Conservation (phyloP, 2,113 vertebrate species). For the Silurus meridionalis region DNA sequence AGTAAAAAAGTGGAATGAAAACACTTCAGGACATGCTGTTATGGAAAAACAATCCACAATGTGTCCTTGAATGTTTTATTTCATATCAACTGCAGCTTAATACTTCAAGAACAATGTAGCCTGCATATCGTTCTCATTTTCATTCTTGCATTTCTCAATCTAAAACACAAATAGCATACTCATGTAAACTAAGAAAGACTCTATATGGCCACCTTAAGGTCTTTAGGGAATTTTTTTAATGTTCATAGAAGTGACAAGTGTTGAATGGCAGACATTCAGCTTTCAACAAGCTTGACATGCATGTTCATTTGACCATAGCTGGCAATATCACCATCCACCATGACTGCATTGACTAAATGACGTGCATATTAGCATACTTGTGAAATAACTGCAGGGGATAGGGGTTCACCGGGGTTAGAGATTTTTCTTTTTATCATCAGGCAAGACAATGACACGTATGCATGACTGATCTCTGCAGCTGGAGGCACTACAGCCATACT, state of each 20-base stretch:
- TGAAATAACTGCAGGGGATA: constrained; percentile 20
- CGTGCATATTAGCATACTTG: constrained; percentile 35
- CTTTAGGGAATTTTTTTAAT: neutral
- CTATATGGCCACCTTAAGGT: neutral
- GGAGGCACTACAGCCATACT: constrained; percentile 35
- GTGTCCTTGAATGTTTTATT: neutral
- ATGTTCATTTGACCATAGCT: constrained; percentile 4
- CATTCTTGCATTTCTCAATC: no score
- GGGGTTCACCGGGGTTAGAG: neutral
- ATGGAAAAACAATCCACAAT: neutral
- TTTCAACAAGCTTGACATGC: constrained; percentile 34
- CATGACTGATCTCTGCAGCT: constrained; percentile 51
- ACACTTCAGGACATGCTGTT: neutral
- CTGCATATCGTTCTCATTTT: no score
- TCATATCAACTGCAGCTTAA: neutral
- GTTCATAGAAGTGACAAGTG: constrained; percentile 14
- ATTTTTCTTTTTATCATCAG: constrained; percentile 34
- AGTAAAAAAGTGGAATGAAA: neutral
- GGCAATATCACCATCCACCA: constrained; percentile 6
- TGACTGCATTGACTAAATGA: constrained; percentile 39
- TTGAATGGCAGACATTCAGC: constrained; percentile 19
- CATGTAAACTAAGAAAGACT: neutral
- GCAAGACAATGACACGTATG: constrained; percentile 30
- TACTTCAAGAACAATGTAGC: no score
- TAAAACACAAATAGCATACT: neutral